Conservation (phyloP, 2,113 vertebrate genomes). For the Takifugu bimaculatus region DNA sequence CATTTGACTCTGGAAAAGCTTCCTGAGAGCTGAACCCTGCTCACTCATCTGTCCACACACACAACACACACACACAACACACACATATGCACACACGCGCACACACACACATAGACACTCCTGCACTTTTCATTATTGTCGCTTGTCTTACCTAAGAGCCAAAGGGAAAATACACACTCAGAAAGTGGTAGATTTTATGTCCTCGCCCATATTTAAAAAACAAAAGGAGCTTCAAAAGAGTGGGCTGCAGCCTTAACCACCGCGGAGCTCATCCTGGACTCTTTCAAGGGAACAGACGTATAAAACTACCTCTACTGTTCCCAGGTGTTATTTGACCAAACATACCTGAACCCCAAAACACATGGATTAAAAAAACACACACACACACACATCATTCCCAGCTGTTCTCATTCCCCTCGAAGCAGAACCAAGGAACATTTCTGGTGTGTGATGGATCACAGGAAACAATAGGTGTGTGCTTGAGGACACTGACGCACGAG, state of each 20-base stretch:
- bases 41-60: constrained; percentile 23
- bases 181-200: constrained; percentile 9
- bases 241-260: constrained; percentile 37
- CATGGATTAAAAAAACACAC: too few species aligned
- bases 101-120: constrained; percentile 3
- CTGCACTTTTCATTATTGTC: constrained; percentile 47
- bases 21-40: constrained; percentile 32
- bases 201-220: constrained; percentile 16
- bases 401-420: constrained; percentile 40
- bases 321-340: constrained; percentile 42
- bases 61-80: background rate
- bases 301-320: background rate
- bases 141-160: constrained; percentile 38
- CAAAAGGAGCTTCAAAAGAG: constrained; percentile 23
- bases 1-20: constrained; percentile 50
- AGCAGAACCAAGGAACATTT: constrained; percentile 17
- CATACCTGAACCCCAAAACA: constrained; percentile 65
- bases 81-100: background rate
- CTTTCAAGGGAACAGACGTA: constrained; percentile 7
- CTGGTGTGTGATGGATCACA: constrained; percentile 17
- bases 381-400: constrained; percentile 66
- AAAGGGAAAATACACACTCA: constrained; percentile 7
- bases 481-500: constrained; percentile 23
- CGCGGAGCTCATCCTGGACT: constrained; percentile 26
- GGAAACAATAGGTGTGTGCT: constrained; percentile 35